A percentile compares a stretch with the other conserved stretches of the same genome.
These are phyloP conservation scores for Epicampocera succincta DNA, from an alignment of 2,888 invertebrate species.

Conservation along the genomic window DNA sequence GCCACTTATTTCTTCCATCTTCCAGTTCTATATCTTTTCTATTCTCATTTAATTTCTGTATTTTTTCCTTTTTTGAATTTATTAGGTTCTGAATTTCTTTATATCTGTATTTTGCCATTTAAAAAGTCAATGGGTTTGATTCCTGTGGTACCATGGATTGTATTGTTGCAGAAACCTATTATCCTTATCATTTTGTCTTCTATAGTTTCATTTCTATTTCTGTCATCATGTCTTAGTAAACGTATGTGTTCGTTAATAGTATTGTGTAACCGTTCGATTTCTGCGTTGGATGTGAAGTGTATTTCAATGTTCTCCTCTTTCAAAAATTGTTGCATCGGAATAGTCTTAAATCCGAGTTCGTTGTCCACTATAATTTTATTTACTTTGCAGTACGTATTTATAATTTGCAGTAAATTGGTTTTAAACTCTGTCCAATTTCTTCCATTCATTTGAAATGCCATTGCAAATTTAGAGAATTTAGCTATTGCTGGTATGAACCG, in stretches of 20 bases:
- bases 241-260: no score
- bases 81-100: constrained; percentile 29
- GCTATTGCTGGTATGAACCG: constrained; percentile 50
- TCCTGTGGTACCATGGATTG: constrained; percentile 63
- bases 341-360: constrained; percentile 69
- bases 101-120: constrained; percentile 64
- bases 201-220: constrained; percentile 59
- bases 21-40: constrained; percentile 27
- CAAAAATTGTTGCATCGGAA: constrained; percentile 64
- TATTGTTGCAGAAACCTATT: no score
- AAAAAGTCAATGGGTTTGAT: constrained; percentile 68
- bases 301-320: constrained; percentile 15
- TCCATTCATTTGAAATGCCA: no score
- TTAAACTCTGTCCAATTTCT: no score
- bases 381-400: constrained; percentile 52
- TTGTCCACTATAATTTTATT: no score
- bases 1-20: constrained; percentile 4
- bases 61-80: constrained; percentile 6
- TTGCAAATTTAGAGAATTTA: constrained; percentile 54
- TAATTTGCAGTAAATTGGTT: constrained; percentile 39
- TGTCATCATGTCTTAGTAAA: no score
- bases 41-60: no score
- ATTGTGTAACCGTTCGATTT: constrained; percentile 31
- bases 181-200: no score
- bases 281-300: constrained; percentile 31